Percentiles rank a stretch among this genome's conserved stretches.
phyloP scores from a whole-genome alignment of 2,113 vertebrate genomes.

The Heterochromis multidens region DNA sequence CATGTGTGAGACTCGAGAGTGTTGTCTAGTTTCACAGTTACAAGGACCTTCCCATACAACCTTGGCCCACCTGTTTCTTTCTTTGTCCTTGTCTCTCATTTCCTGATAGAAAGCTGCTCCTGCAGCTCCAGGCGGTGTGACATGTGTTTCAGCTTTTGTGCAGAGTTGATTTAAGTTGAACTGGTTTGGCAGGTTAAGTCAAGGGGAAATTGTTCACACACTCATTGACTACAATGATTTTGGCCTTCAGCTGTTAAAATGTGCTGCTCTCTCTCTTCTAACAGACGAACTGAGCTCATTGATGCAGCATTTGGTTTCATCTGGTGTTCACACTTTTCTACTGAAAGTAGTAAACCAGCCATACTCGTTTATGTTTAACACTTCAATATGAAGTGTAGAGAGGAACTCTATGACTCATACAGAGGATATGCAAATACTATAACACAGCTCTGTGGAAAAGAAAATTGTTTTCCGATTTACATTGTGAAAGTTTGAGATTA shows the following conservation, averaged over 20 bases:
- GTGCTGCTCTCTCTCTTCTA: neutral
- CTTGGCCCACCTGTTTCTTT: neutral
- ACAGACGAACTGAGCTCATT: neutral
- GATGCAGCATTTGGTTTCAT: neutral
- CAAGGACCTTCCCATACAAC: neutral
- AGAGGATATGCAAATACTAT: neutral
- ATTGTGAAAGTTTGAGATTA: neutral
- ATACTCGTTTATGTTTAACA: neutral
- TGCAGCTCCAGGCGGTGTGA: neutral
- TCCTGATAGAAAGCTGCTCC: neutral
- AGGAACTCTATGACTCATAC: neutral
- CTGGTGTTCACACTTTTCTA: neutral
- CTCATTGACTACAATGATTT: neutral
- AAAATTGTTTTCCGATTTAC: neutral
- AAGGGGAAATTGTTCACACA: neutral
- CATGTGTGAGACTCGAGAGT: neutral
- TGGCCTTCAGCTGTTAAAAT: neutral
- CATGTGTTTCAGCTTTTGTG: neutral
- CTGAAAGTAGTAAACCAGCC: too few relatives aligned
- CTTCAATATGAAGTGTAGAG: accelerated
- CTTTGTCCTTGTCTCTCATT: neutral
- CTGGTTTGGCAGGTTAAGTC: neutral
- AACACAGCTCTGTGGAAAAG: neutral
- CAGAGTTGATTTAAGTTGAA: neutral
- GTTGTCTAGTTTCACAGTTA: constrained; percentile 26